phyloP scores from a whole-genome alignment of 2,113 vertebrate genomes.

The Pseudonaja textilis region DNA sequence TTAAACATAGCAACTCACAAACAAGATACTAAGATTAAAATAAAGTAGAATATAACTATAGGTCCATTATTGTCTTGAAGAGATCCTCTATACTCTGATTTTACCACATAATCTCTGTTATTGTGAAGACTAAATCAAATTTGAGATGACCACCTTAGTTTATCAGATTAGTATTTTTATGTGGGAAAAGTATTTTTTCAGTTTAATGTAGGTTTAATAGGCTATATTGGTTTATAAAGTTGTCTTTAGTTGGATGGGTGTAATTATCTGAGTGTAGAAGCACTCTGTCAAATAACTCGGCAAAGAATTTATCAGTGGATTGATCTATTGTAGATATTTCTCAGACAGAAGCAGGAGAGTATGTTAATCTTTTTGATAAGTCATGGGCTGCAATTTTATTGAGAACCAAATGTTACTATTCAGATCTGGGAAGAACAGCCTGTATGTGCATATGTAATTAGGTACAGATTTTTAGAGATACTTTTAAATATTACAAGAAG shows the following conservation, averaged over 20 bases:
- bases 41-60: not conserved
- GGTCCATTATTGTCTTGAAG: not conserved
- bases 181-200: not conserved
- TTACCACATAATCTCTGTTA: not conserved
- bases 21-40: not conserved
- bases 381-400: not conserved
- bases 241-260: not conserved
- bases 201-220: not conserved
- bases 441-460: not conserved
- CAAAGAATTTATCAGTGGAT: constrained; percentile 51
- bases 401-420: not conserved
- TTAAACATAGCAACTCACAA: not conserved
- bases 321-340: constrained; percentile 33
- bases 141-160: not conserved
- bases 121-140: not conserved
- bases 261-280: not conserved
- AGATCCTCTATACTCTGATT: not conserved
- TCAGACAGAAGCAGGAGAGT: not conserved
- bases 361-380: not conserved
- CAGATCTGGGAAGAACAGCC: not conserved
- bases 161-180: not conserved
- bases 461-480: not conserved
- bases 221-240: not conserved
- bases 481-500: not conserved
- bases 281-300: constrained; percentile 14